Base-by-base conservation (phyloP, 2,888 invertebrate species). In the Ophion costatus region DNA sequence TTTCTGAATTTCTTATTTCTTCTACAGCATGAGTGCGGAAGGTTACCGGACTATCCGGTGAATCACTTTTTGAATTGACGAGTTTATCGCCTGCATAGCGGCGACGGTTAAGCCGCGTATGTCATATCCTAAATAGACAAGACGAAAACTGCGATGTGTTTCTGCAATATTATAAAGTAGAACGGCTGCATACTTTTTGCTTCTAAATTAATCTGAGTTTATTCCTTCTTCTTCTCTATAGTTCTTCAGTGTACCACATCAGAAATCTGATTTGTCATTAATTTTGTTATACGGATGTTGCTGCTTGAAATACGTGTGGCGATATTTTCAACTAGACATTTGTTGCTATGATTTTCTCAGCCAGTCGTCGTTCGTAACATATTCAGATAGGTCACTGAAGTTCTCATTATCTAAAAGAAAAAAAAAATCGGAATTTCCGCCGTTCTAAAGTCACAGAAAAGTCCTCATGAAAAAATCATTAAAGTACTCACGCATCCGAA, bases 351-450 rank as follows among this genome's bases (percentile, higher is more conserved):
- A 33, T n/a, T 33, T 33, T 33, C 6, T 71, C 57, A 57, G 22
- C 20, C 38, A 7, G 42, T 78, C 20, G 79, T 17, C 14, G 87
- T 86, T 76, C 90, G 85, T 17, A 91, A 79, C 73, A 91, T 88
- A 77, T 91, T 91, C 33, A 91, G 82, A 66, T 90, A 91, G 20
- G 87, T 85, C 14, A 88, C 69, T 20, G 90, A 86, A 2, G 91
- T 87, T 83, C 88, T 90, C 14, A 91, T 77, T 20, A 90, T 87
- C 90, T 91, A 85, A 61, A 67, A 66, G 59, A 11, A 76, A 69
- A 29, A 11, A 38, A 7, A n/a, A 29, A 2, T 2, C 10, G 7
- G 29, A 64, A 56, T 22, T 1, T 11, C 20, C 11, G 6, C 1
- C 51, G 3, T 11, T n/a, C 20, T 7, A 14, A 20, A 42, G 14